These are phyloP conservation scores for Microcebus tavaratra DNA, from an alignment of 2,113 vertebrate genomes.

Conservation along the genomic window DNA sequence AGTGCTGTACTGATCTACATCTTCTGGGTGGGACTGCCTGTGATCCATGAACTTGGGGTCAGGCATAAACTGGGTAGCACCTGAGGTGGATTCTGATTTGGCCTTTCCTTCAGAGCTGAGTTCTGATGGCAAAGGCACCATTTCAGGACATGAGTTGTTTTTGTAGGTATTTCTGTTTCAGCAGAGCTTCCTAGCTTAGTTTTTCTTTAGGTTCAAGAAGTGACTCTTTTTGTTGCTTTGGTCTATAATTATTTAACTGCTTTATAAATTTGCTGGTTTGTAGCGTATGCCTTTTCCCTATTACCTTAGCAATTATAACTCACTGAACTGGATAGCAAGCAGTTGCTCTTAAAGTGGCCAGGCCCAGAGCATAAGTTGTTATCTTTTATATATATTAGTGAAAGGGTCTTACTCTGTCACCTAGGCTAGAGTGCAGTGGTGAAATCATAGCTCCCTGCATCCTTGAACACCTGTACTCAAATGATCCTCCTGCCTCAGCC, in stretches of 20 bases:
- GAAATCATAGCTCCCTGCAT: no score
- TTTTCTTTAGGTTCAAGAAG: slow-evolving; percentile 43
- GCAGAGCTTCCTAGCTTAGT: slow-evolving; percentile 60
- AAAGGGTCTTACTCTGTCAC: no score
- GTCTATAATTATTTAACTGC: slow-evolving; percentile 83
- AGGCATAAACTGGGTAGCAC: slow-evolving; percentile 81
- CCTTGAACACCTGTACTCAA: no score
- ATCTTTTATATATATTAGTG: slow-evolving; percentile 82
- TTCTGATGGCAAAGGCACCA: slow-evolving; percentile 75
- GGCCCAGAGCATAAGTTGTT: slow-evolving; percentile 86
- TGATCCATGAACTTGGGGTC: slow-evolving; percentile 90
- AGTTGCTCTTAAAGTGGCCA: slow-evolving; percentile 87
- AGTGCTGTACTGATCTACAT: slow-evolving; percentile 93
- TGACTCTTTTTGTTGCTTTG: slow-evolving; percentile 60
- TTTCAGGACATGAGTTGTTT: slow-evolving; percentile 21
- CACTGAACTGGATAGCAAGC: slow-evolving; percentile 92
- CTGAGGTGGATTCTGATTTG: slow-evolving; percentile 68
- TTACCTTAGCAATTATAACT: slow-evolving; percentile 88
- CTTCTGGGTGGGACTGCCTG: slow-evolving; percentile 91
- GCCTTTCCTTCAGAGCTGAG: slow-evolving; percentile 56
- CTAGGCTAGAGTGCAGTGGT: no score
- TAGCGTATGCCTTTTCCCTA: slow-evolving; percentile 83
- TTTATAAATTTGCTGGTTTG: slow-evolving; percentile 82
- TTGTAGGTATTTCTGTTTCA: slow-evolving; percentile 44
- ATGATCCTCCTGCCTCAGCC: no score